Evolutionary conservation across 2,888 invertebrate genomes (phyloP).

Genomic region (Epinotia bilunana): DNA sequence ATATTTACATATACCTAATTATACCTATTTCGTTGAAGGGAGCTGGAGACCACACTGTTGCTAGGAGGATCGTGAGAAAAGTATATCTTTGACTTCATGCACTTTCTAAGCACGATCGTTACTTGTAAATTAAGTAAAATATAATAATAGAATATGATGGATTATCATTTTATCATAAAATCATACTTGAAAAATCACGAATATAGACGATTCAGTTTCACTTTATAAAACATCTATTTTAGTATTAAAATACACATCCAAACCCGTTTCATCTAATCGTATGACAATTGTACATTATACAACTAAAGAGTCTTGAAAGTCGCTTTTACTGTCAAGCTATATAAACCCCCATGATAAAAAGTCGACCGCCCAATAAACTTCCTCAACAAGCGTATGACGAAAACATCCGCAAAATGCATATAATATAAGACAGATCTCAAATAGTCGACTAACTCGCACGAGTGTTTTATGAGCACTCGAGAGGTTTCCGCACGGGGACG

Average conservation of each 20-base stretch:
- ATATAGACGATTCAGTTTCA: too few relatives aligned
- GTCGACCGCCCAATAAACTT: slow-evolving; percentile 19
- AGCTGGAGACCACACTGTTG: not conserved
- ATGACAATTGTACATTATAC: slow-evolving; percentile 3
- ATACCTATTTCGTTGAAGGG: not conserved
- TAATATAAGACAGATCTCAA: slow-evolving; percentile 53
- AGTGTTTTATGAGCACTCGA: slow-evolving; percentile 81
- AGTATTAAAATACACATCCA: not conserved
- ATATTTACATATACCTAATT: not conserved
- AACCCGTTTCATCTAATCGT: not conserved
- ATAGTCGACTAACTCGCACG: slow-evolving; percentile 58
- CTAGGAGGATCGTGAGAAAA: not conserved
- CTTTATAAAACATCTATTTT: not conserved
- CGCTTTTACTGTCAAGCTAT: slow-evolving; percentile 15
- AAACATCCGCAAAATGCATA: slow-evolving; percentile 58
- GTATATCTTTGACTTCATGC: not conserved
- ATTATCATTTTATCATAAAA: too few relatives aligned
- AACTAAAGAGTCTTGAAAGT: not conserved
- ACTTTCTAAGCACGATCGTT: not conserved
- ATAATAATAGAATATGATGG: too few relatives aligned
- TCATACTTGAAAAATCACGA: too few relatives aligned
- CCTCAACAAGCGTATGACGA: slow-evolving; percentile 50
- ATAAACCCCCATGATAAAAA: slow-evolving; percentile 18
- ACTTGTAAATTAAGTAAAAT: too few relatives aligned
- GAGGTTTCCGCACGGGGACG: slow-evolving; percentile 68